Evolutionary conservation across 2,113 vertebrate genomes (phyloP).

Genomic region (Cettia cetti): DNA sequence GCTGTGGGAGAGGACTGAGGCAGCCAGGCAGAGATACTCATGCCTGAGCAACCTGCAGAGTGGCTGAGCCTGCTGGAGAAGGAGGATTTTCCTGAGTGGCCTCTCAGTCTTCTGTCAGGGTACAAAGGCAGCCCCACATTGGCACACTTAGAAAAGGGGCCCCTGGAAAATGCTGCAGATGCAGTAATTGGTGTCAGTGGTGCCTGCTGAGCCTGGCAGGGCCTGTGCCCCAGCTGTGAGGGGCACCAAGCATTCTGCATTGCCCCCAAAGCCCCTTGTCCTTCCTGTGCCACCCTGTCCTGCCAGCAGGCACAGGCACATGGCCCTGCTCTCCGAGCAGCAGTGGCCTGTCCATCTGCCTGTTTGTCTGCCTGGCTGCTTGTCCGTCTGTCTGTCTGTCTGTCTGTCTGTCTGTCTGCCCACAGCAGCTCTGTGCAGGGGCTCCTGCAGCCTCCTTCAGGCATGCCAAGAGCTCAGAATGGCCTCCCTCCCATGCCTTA

Average conservation of each 20-base stretch:
- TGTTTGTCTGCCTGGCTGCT: not conserved
- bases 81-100: not conserved
- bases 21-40: not conserved
- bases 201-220: not conserved
- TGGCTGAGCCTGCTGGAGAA: accelerated
- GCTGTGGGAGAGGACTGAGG: not conserved
- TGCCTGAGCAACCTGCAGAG: not conserved
- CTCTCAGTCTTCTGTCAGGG: not conserved
- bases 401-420: not conserved
- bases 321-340: not conserved
- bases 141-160: not conserved
- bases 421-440: accelerated
- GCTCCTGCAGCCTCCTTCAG: accelerated
- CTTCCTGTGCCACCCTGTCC: not conserved
- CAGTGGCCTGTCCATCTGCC: not conserved
- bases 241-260: no score
- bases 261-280: not conserved
- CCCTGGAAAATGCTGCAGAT: not conserved
- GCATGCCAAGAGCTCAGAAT: not conserved
- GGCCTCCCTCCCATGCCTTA: not conserved
- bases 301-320: not conserved
- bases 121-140: not conserved
- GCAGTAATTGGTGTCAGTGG: not conserved
- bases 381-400: not conserved
- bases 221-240: not conserved